Conservation (phyloP, 2,888 invertebrate genomes). For the Watsonalla cultraria region DNA sequence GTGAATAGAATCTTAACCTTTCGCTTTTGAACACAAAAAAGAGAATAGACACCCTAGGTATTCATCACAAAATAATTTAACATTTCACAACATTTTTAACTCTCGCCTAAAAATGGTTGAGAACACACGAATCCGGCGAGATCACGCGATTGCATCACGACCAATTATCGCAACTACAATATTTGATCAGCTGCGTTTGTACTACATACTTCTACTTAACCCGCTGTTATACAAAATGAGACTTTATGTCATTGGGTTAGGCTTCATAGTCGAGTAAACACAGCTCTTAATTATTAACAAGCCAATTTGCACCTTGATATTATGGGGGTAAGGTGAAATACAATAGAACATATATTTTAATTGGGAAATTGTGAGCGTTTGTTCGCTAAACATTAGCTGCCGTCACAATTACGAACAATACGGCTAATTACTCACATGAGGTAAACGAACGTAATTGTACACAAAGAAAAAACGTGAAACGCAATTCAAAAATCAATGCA, state of each 20-base stretch:
- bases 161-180: slow-evolving; percentile 76
- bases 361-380: slow-evolving; percentile 42
- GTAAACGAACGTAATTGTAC: slow-evolving; percentile 25
- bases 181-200: slow-evolving; percentile 75
- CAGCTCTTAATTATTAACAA: slow-evolving; percentile 13
- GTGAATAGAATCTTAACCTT: too few species aligned
- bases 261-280: slow-evolving; percentile 18
- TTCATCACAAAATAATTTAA: not conserved
- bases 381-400: slow-evolving; percentile 58
- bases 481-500: too few species aligned
- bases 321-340: slow-evolving; percentile 31
- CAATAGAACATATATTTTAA: slow-evolving; percentile 19
- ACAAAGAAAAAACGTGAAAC: too few species aligned
- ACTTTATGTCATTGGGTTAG: slow-evolving; percentile 11
- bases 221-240: slow-evolving; percentile 14
- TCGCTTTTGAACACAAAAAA: too few species aligned
- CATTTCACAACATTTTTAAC: slow-evolving; percentile 7
- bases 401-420: slow-evolving; percentile 51
- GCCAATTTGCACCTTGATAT: slow-evolving; percentile 36
- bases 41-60: not conserved
- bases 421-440: slow-evolving; percentile 44
- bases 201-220: slow-evolving; percentile 38
- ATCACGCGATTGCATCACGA: slow-evolving; percentile 74
- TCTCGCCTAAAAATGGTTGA: slow-evolving; percentile 21
- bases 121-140: slow-evolving; percentile 36